These are phyloP conservation scores for Steinernema feltiae DNA, from an alignment of 1,140 invertebrate genomes.

Conservation along the genomic window DNA sequence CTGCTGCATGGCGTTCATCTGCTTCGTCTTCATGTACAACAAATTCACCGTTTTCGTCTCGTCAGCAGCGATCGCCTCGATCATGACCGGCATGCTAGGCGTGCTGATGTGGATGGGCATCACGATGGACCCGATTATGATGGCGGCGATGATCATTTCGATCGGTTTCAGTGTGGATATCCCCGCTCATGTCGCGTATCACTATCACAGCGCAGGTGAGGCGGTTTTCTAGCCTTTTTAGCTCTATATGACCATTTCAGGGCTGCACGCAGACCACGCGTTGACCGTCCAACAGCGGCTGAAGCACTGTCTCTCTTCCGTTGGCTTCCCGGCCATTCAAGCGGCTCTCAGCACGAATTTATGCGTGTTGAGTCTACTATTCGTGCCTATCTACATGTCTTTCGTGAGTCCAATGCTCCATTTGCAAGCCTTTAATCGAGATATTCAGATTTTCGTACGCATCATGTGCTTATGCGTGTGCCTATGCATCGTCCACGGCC, in stretches of 20 bases:
- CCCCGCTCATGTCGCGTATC: slow-evolving; percentile 60
- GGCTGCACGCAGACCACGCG: neutral
- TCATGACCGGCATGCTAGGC: slow-evolving; percentile 57
- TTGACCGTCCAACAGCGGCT: slow-evolving; percentile 12
- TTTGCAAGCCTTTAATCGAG: neutral
- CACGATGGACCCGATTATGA: slow-evolving; percentile 60
- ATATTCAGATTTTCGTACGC: slow-evolving; percentile 45
- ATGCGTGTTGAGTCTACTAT: slow-evolving; percentile 48
- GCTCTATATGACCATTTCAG: neutral
- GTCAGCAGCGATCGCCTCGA: slow-evolving; percentile 41
- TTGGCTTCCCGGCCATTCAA: slow-evolving; percentile 57
- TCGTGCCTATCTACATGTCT: slow-evolving; percentile 51
- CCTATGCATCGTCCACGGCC: slow-evolving; percentile 50
- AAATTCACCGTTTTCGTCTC: slow-evolving; percentile 59
- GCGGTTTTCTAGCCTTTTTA: neutral
- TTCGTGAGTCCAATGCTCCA: slow-evolving; percentile 33
- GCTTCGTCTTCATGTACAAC: slow-evolving; percentile 60
- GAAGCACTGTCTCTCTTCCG: slow-evolving; percentile 48
- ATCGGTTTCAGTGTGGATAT: slow-evolving; percentile 62
- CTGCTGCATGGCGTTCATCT: slow-evolving; percentile 56
- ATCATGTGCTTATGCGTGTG: slow-evolving; percentile 54
- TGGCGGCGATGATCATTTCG: slow-evolving; percentile 61
- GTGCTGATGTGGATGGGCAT: slow-evolving; percentile 58
- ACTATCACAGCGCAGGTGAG: slow-evolving; percentile 61
- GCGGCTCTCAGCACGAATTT: slow-evolving; percentile 49